Evolutionary conservation across 2,113 vertebrate species (phyloP), one percentile per base, ranked within the genome.

Genomic region (Rhizomys pruinosus): DNA sequence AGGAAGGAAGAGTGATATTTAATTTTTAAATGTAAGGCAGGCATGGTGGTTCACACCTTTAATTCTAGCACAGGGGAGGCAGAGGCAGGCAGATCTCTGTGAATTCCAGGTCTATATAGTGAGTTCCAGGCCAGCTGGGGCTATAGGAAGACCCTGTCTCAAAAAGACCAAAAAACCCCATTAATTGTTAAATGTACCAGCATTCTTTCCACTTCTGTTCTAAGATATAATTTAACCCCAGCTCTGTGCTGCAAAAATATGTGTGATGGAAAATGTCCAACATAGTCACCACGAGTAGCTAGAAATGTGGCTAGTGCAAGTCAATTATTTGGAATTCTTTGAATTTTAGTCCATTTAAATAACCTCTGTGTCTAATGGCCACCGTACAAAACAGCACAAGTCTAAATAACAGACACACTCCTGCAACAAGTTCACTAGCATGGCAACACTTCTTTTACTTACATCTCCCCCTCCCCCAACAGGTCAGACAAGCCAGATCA

Each of bases 291-390:
- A 89, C 72, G 37, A 78, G 52, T 64, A 23, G 13, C 20, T 19
- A 87, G 29, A 79, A 89, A 84, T 73, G n/a, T 84, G 77, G 77
- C 23, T n/a, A 78, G 32, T 61, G 23, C n/a, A 88, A 71, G 34
- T 92, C 64, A 71, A 69, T 57, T 74, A 78, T 44, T 77, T 71
- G 55, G 66, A 47, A 76, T 63, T 88, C 82, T 73, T 61, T 85
- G 69, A 32, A 44, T 64, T 52, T 52, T 64, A 39, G 20, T 42
- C 34, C 3, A 89, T 79, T 80, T 87, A 61, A 86, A 76, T 63
- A 76, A 34, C 63, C 42, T 66, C 68, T 44, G 44, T 47, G 71
- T 20, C 55, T 47, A 79, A 17, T 19, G 32, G 63, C 44, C 44
- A 71, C 34, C 44, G 3, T 16, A 68, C 25, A 72, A 66, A 25